Percentiles rank a stretch among this genome's conserved stretches.
Conservation (phyloP, 2,888 invertebrate genomes). For the Fissipunctia ypsillon region DNA sequence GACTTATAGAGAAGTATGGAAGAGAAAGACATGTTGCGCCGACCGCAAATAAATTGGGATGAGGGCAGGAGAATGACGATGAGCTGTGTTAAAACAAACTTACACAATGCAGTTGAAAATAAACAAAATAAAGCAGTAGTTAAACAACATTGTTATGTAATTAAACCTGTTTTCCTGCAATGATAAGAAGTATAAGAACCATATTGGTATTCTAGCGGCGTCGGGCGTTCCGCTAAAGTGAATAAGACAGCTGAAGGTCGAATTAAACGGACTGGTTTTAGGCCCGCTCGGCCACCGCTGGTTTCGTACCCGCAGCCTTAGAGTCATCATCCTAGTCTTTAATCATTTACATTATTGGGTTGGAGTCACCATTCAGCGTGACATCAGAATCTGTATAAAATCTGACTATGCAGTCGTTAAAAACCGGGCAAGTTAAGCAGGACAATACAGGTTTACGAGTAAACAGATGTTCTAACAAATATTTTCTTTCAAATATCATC, state of each 20-base stretch:
- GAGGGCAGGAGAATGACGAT: too few species aligned
- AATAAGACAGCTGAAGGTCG: constrained; percentile 50
- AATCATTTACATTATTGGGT: constrained; percentile 21
- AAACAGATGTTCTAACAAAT: not conserved
- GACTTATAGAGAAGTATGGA: too few species aligned
- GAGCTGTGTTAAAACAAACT: not conserved
- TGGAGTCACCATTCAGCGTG: not conserved
- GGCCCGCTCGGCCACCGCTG: too few species aligned
- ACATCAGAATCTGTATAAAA: not conserved
- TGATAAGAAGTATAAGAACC: constrained; percentile 39
- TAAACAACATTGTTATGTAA: constrained; percentile 38
- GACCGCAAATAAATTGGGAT: too few species aligned
- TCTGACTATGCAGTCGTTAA: not conserved
- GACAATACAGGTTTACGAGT: not conserved
- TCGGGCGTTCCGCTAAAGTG: constrained; percentile 46
- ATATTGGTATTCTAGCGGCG: constrained; percentile 57
- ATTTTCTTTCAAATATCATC: not conserved
- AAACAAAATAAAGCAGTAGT: constrained; percentile 24
- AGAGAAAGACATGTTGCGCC: too few species aligned
- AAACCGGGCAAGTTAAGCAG: not conserved
- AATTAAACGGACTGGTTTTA: constrained; percentile 39
- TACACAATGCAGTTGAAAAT: constrained; percentile 10
- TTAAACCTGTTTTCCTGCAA: constrained; percentile 52
- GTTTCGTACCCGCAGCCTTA: too few species aligned
- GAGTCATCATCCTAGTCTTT: constrained; percentile 28